Conservation (phyloP, 2,113 vertebrate genomes). For the Microcebus ravelobensis region DNA sequence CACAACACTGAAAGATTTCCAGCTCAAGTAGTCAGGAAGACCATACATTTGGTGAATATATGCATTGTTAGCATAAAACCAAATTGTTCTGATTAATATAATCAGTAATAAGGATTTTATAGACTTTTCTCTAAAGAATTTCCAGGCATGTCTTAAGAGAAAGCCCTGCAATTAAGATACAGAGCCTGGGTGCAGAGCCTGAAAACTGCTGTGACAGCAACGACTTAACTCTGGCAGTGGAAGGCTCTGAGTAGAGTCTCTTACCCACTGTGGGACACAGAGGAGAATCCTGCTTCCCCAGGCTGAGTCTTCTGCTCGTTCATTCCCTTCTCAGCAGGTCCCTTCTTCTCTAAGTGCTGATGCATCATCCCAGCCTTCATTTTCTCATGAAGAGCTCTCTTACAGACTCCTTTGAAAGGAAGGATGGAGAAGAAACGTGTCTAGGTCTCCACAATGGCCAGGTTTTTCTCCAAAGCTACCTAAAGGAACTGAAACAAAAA, state of each 20-base stretch:
- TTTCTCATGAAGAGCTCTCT: constrained; percentile 61
- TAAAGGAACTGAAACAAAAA: neutral
- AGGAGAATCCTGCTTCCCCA: constrained; percentile 88
- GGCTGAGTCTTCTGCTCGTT: constrained; percentile 86
- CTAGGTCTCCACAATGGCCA: neutral
- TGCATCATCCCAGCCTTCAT: constrained; percentile 80
- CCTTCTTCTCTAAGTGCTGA: constrained; percentile 85
- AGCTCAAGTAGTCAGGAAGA: neutral
- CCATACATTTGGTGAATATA: neutral
- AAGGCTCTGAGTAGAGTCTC: neutral
- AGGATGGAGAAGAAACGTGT: neutral
- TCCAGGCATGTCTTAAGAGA: neutral
- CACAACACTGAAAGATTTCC: neutral
- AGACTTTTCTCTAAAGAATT: neutral
- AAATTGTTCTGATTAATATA: neutral
- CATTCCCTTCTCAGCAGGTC: constrained; percentile 85
- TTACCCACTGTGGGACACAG: constrained; percentile 88
- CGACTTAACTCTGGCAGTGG: neutral
- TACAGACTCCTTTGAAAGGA: neutral
- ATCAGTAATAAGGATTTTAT: neutral
- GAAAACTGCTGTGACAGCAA: neutral
- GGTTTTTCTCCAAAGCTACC: neutral
- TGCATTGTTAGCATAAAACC: neutral
- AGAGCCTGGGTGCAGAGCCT: neutral
- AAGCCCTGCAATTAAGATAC: neutral